Base-by-base conservation (phyloP, 2,113 vertebrate genomes). In the Corynorhinus townsendii region DNA sequence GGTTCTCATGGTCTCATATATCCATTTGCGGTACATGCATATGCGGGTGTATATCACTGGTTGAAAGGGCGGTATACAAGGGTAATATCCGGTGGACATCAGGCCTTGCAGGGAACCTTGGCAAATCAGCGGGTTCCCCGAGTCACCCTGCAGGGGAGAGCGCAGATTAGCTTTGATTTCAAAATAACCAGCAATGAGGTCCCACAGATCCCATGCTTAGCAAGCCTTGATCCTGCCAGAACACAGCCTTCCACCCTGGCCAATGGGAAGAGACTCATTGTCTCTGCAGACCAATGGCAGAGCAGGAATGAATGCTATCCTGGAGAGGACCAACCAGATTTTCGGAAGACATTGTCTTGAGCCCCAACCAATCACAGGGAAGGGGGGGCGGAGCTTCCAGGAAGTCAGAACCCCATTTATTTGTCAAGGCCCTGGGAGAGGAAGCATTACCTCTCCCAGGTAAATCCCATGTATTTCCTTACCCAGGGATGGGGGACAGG, bases 31-130 rank as follows among this genome's bases (percentile, higher is more conserved):
- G 12, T 88, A 97, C 86, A 97, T 98, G 81, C 97, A 72, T 6
- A 98, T 59, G 97, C 96, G 97, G 17, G 96, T 97, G 62, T 98
- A 98, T 79, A 98, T 97, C 0, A 96, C 96, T 3, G 98, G 98
- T 19, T 97, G 40, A 0, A 96, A 97, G n/a, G 92, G 85, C 33
- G 91, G n/a, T n/a, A n/a, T 95, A 1, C 97, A 98, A 8, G 95
- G 97, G 35, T 88, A 94, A 33, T 79, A 56, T 9, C 97, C 97
- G 96, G 97, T 97, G 45, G 98, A 98, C 15, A 98, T 97, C 2
- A 98, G 35, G n/a, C 98, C 97, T 85, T 98, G 97, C 56, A 98
- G 76, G 12, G 86, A 76, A 9, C 84, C 94, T 35, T 85, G 93
- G 90, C 98, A 98, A 28, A 97, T 85, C 91, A 98, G 10, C 0